phyloP scores from a whole-genome alignment of 2,797 vertebrate genomes.

The Pangasius larnaudii region DNA sequence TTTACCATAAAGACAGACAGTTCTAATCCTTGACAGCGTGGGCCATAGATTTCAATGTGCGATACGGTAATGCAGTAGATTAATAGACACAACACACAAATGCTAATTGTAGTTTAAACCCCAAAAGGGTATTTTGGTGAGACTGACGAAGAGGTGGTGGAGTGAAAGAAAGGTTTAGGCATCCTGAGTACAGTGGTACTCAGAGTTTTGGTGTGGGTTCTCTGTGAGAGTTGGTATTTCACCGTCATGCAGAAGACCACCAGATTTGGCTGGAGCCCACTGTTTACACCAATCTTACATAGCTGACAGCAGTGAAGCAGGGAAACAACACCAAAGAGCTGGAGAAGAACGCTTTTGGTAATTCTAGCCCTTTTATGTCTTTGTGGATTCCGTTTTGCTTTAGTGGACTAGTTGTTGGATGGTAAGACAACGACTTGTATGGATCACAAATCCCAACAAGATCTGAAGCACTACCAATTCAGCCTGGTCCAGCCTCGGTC shows the following conservation, averaged over 20 bases:
- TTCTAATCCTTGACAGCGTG: not conserved
- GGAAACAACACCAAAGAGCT: not conserved
- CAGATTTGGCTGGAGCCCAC: not conserved
- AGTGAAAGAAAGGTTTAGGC: not conserved
- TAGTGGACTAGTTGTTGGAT: not conserved
- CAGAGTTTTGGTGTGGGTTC: not conserved
- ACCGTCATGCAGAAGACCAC: not conserved
- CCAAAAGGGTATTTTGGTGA: not conserved
- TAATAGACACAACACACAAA: not conserved
- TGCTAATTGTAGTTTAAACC: not conserved
- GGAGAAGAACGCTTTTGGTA: not conserved
- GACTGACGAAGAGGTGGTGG: not conserved
- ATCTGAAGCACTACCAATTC: not conserved
- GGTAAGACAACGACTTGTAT: not conserved
- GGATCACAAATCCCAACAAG: not conserved
- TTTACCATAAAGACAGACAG: slow-evolving; percentile 7
- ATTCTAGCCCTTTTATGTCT: not conserved
- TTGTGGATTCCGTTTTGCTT: not conserved
- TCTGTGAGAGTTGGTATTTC: not conserved
- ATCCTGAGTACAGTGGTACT: not conserved
- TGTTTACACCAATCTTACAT: not conserved
- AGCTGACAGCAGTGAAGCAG: not conserved
- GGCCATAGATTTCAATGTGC: not conserved
- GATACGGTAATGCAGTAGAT: not conserved
- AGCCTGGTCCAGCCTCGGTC: not conserved